Conservation (phyloP, 2,797 vertebrate species). For the Vipera ursinii region DNA sequence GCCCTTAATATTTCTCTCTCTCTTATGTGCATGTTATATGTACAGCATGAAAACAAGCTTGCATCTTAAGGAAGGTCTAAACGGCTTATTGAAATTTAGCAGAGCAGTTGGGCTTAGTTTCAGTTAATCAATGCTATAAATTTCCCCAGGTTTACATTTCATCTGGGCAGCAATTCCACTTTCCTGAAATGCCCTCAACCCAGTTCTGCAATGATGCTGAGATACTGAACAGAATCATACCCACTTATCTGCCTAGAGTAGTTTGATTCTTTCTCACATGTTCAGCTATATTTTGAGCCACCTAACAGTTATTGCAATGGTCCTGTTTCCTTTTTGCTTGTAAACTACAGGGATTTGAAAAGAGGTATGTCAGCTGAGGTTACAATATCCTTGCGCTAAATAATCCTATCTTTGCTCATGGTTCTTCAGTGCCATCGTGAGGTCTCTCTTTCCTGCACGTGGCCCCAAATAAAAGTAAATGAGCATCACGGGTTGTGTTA, state of each 20-base stretch:
- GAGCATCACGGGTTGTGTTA: not conserved
- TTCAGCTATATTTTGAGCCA: not conserved
- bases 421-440: not conserved
- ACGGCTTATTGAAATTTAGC: not conserved
- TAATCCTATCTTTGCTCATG: not conserved
- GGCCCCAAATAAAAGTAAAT: not conserved
- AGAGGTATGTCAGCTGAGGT: not conserved
- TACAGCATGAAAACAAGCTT: not conserved
- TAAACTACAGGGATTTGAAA: not conserved
- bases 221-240: not conserved
- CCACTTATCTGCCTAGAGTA: not conserved
- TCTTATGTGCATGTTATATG: not conserved
- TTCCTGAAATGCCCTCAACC: not conserved
- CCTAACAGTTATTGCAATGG: too few relatives aligned
- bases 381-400: not conserved
- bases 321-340: not conserved
- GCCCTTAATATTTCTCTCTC: not conserved
- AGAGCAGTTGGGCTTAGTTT: not conserved
- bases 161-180: not conserved
- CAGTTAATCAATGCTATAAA: not conserved
- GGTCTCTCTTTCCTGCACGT: not conserved
- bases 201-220: not conserved
- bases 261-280: too few relatives aligned
- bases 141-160: not conserved
- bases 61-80: not conserved